These are phyloP conservation scores for Leucozona laternaria DNA, from an alignment of 2,888 invertebrate genomes.

Conservation along the genomic window DNA sequence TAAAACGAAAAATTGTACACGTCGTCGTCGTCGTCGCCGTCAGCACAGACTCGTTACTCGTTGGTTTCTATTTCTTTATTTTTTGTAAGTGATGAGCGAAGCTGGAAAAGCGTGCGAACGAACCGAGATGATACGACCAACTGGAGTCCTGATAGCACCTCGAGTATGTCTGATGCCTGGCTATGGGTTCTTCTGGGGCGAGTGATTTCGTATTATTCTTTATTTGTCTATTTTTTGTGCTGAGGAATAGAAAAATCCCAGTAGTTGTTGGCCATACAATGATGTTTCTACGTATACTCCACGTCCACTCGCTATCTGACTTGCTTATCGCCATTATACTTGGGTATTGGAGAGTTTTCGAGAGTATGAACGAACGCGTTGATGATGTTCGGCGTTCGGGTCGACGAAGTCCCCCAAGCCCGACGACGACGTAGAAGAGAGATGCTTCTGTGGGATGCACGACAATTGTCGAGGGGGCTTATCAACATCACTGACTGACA, in stretches of 20 bases:
- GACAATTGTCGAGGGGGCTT: constrained; percentile 66
- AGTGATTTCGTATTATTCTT: neutral
- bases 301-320: constrained; percentile 58
- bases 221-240: constrained; percentile 15
- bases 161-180: constrained; percentile 51
- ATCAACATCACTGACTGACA: constrained; percentile 56
- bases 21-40: constrained; percentile 41
- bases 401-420: neutral
- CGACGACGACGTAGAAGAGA: constrained; percentile 41
- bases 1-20: constrained; percentile 46
- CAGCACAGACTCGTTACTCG: constrained; percentile 5
- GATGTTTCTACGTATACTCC: constrained; percentile 41
- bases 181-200: neutral
- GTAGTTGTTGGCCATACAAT: constrained; percentile 54
- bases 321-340: constrained; percentile 60
- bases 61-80: neutral
- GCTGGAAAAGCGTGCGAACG: constrained; percentile 72
- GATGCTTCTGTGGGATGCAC: constrained; percentile 34
- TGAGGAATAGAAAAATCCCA: constrained; percentile 64
- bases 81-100: constrained; percentile 38
- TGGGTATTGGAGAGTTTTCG: constrained; percentile 37
- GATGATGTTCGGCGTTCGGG: constrained; percentile 1
- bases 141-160: constrained; percentile 69
- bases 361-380: constrained; percentile 29
- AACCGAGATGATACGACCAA: constrained; percentile 74